phyloP scores from a whole-genome alignment of 2,113 vertebrate genomes.

The Triplophysa siluroides region DNA sequence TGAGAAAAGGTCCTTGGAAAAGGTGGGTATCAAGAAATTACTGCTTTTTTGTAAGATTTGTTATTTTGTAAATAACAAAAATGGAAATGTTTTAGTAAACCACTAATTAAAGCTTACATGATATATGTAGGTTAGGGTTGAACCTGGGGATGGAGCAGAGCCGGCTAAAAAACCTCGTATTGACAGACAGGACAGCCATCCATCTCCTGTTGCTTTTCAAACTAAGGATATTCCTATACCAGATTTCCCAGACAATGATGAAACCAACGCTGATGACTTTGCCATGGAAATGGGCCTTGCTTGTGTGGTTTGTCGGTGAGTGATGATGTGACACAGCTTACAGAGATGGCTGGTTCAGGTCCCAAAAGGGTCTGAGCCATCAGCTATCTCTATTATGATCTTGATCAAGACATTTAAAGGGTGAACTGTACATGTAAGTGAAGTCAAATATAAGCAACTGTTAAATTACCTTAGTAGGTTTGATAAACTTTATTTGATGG shows the following conservation, averaged over 20 bases:
- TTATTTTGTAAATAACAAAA: not conserved
- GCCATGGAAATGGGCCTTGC: constrained; percentile 99
- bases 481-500: too few species aligned
- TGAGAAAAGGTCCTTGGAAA: constrained; percentile 91
- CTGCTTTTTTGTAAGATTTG: not conserved
- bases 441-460: not conserved
- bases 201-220: constrained; percentile 88
- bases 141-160: constrained; percentile 79
- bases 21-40: constrained; percentile 71
- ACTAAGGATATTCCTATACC: constrained; percentile 84
- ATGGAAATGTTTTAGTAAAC: not conserved
- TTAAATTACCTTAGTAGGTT: too few species aligned
- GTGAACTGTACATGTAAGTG: not conserved
- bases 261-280: constrained; percentile 96
- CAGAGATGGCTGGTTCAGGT: not conserved
- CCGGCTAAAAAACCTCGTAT: constrained; percentile 87
- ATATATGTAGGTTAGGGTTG: constrained; percentile 79
- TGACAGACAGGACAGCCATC: constrained; percentile 87
- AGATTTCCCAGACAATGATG: constrained; percentile 90
- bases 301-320: constrained; percentile 94
- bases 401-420: not conserved
- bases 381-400: not conserved
- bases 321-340: not conserved
- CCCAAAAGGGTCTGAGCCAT: not conserved
- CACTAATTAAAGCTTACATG: not conserved